Conservation (phyloP, 1,140 invertebrate genomes). For the Aricia agestis region DNA sequence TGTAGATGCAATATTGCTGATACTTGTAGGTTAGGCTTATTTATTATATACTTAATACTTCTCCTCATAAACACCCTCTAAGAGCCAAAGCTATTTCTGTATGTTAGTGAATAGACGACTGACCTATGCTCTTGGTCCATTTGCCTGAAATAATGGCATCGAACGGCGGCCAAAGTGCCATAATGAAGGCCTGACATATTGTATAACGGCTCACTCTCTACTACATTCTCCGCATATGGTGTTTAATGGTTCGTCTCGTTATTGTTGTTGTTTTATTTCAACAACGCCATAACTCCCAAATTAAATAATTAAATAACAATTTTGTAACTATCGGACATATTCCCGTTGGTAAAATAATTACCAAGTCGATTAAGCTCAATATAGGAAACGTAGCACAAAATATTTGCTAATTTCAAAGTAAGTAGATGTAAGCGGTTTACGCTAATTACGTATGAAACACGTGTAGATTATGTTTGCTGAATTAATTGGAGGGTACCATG, state of each 20-base stretch:
- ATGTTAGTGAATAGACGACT: slow-evolving; percentile 18
- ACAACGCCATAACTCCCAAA: background rate
- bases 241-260: slow-evolving; percentile 16
- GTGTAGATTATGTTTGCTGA: background rate
- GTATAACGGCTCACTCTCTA: background rate
- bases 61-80: background rate
- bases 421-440: background rate
- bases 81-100: slow-evolving; percentile 25
- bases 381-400: background rate
- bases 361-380: background rate
- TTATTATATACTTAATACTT: no score
- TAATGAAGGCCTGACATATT: slow-evolving; percentile 15
- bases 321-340: no score
- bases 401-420: background rate
- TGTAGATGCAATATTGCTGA: no score
- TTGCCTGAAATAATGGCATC: slow-evolving; percentile 34
- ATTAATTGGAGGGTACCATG: background rate
- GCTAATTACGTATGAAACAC: background rate
- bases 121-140: slow-evolving; percentile 32
- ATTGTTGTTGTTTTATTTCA: slow-evolving; percentile 1
- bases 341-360: background rate
- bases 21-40: no score
- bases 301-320: no score
- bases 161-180: slow-evolving; percentile 30
- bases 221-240: slow-evolving; percentile 1